phyloP scores from a whole-genome alignment of 1,140 invertebrate species.

The Eueides isabella region DNA sequence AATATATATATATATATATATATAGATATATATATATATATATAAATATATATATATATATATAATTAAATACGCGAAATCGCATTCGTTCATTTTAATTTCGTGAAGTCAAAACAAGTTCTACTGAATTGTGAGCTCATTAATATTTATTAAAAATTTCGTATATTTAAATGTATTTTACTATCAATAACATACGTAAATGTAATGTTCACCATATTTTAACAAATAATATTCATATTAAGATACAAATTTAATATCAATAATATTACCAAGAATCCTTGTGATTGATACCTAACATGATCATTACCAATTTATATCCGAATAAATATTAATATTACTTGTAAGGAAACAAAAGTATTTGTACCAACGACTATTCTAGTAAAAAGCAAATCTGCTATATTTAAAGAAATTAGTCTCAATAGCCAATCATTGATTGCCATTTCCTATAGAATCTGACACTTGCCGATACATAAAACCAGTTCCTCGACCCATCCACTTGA shows the following conservation, averaged over 20 bases:
- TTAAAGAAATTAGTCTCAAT: slow-evolving; percentile 26
- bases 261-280: neutral
- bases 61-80: slow-evolving; percentile 8
- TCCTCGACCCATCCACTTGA: slow-evolving; percentile 68
- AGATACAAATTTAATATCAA: neutral
- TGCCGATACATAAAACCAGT: slow-evolving; percentile 77
- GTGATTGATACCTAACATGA: neutral
- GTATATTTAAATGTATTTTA: neutral
- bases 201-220: neutral
- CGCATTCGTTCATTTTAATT: slow-evolving; percentile 4
- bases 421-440: slow-evolving; percentile 36
- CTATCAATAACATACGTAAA: neutral
- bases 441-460: slow-evolving; percentile 54
- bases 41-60: no score
- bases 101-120: slow-evolving; percentile 15
- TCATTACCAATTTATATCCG: neutral
- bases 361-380: neutral
- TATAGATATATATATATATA: no score
- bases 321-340: neutral
- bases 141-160: slow-evolving; percentile 8
- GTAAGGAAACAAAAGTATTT: neutral
- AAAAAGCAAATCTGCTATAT: neutral
- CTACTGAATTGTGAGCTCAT: neutral
- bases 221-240: neutral
- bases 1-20: no score